Evolutionary conservation across 2,888 invertebrate genomes (phyloP).

Genomic region (Acanthosepion lycidas): DNA sequence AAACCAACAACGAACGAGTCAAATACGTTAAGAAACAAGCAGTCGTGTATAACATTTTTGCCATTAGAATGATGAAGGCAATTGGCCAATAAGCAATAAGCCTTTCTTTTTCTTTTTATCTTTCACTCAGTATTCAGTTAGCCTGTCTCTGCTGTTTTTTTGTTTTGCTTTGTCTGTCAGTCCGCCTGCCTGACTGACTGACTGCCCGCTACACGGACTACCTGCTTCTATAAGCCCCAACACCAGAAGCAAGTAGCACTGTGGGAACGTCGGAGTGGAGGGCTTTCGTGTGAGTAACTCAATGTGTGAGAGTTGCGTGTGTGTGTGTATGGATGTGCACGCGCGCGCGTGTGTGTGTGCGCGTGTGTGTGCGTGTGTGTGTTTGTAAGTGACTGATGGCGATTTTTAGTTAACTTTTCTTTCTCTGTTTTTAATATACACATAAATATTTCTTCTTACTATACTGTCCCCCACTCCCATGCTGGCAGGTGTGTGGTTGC

Average conservation of each 20-base stretch:
- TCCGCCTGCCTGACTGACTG: background rate
- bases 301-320: background rate
- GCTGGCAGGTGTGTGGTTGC: background rate
- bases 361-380: background rate
- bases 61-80: background rate
- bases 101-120: background rate
- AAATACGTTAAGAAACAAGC: constrained; percentile 8
- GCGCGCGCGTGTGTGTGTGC: background rate
- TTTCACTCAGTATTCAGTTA: background rate
- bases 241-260: constrained; percentile 46
- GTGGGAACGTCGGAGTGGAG: constrained; percentile 39
- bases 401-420: background rate
- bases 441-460: background rate
- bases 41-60: background rate
- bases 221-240: constrained; percentile 1
- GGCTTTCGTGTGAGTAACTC: constrained; percentile 2
- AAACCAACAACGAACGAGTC: background rate
- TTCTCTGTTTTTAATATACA: background rate
- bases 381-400: background rate
- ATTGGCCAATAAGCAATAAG: background rate
- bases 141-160: background rate
- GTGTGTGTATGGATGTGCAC: background rate
- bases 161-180: background rate
- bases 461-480: background rate
- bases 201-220: background rate